Conservation (phyloP, 2,797 vertebrate species). For the Hapalemur alaotrensis region DNA sequence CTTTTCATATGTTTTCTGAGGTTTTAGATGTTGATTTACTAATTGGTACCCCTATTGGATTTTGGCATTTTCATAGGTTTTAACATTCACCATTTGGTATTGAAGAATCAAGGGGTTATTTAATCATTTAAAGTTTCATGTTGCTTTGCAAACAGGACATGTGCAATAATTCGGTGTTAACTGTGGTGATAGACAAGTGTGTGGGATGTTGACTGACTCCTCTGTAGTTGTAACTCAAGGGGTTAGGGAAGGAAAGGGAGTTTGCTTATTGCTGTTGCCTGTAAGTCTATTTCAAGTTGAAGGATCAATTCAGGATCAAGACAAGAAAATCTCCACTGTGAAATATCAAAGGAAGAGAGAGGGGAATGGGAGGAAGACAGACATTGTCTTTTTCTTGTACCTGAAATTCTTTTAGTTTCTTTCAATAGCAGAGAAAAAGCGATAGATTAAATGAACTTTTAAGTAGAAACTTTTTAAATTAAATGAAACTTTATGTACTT, state of each 20-base stretch:
- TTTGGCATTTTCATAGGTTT: not conserved
- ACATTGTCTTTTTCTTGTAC: not conserved
- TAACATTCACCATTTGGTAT: not conserved
- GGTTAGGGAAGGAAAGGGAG: not conserved
- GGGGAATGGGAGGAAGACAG: not conserved
- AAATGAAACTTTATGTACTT: not conserved
- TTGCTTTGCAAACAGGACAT: not conserved
- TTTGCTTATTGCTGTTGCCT: not conserved
- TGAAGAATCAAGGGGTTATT: not conserved
- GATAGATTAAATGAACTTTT: not conserved
- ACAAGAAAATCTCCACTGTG: not conserved
- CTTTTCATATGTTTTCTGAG: constrained; percentile 11
- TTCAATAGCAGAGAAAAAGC: not conserved
- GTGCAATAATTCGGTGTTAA: not conserved
- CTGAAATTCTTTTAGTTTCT: not conserved
- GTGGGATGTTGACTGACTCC: not conserved
- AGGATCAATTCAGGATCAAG: not conserved
- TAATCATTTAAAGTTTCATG: not conserved
- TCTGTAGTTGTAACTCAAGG: not conserved
- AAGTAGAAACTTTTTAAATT: not conserved
- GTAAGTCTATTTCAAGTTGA: not conserved
- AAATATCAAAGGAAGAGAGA: not conserved
- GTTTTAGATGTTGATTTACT: constrained; percentile 6
- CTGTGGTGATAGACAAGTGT: not conserved
- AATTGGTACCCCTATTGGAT: not conserved